Conservation (phyloP, 2,888 invertebrate genomes). For the Ectemnius lituratus region DNA sequence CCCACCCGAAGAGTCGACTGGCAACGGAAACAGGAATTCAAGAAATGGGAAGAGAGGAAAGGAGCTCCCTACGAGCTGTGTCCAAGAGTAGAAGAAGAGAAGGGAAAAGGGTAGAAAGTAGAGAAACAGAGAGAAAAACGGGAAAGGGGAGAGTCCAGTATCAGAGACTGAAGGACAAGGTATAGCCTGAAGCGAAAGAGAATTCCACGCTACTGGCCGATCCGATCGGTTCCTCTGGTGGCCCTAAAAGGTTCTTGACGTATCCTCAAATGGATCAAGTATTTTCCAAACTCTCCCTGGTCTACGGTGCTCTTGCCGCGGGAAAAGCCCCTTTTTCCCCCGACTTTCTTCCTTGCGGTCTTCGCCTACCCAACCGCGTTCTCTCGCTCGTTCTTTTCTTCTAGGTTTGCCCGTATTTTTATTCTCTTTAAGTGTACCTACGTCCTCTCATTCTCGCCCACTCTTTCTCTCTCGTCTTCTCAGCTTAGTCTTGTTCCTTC, state of each 20-base stretch:
- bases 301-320: background rate
- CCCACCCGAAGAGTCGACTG: slow-evolving; percentile 18
- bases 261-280: slow-evolving; percentile 49
- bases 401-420: background rate
- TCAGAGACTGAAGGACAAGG: slow-evolving; percentile 41
- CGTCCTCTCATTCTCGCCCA: slow-evolving; percentile 8
- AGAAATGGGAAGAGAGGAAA: slow-evolving; percentile 9
- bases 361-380: background rate
- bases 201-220: slow-evolving; percentile 24
- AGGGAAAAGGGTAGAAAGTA: slow-evolving; percentile 13
- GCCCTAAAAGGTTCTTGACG: slow-evolving; percentile 54
- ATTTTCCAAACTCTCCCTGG: slow-evolving; percentile 48
- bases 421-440: slow-evolving; percentile 1
- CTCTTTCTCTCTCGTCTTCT: background rate
- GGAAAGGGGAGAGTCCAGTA: slow-evolving; percentile 10
- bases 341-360: slow-evolving; percentile 6
- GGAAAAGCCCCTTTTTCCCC: background rate
- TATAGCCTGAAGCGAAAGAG: slow-evolving; percentile 7
- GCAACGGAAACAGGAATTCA: slow-evolving; percentile 20
- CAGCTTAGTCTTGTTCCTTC: slow-evolving; percentile 43
- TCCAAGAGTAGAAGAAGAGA: background rate
- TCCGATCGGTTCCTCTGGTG: slow-evolving; percentile 37
- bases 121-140: background rate
- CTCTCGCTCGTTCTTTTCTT: slow-evolving; percentile 1
- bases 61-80: background rate